phyloP scores from a whole-genome alignment of 2,113 vertebrate genomes.

The Mungos mungo region DNA sequence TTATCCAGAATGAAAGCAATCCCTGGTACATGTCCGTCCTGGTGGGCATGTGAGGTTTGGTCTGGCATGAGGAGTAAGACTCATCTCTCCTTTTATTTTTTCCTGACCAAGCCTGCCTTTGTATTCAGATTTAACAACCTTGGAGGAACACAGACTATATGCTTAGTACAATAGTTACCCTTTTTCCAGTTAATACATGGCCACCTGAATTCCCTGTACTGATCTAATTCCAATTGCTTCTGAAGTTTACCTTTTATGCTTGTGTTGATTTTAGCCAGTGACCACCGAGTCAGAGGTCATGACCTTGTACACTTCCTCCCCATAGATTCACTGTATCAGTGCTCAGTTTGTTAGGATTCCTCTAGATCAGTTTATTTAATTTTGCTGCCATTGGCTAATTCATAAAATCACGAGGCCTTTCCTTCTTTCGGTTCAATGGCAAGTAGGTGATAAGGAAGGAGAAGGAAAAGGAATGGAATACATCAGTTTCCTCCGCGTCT shows the following conservation, averaged over 20 bases:
- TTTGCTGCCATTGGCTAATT: slow-evolving; percentile 82
- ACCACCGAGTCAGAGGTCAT: slow-evolving; percentile 81
- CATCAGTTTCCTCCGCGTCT: slow-evolving; percentile 80
- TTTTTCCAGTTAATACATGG: background rate
- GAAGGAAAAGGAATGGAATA: slow-evolving; percentile 67
- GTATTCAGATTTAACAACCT: slow-evolving; percentile 27
- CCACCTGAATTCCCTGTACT: slow-evolving; percentile 55
- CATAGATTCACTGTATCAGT: slow-evolving; percentile 78
- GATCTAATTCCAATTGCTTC: slow-evolving; percentile 70
- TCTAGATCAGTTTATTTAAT: slow-evolving; percentile 82
- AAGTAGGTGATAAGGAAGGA: slow-evolving; percentile 40
- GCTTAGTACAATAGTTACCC: slow-evolving; percentile 59
- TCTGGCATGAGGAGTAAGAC: slow-evolving; percentile 63
- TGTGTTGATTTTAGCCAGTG: slow-evolving; percentile 82
- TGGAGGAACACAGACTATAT: slow-evolving; percentile 56
- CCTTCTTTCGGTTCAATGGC: slow-evolving; percentile 76
- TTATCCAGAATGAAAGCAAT: slow-evolving; percentile 84
- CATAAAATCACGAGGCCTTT: slow-evolving; percentile 80
- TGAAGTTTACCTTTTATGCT: slow-evolving; percentile 83
- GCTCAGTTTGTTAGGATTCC: slow-evolving; percentile 81
- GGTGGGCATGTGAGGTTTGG: slow-evolving; percentile 68
- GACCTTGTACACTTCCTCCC: slow-evolving; percentile 81
- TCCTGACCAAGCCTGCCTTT: slow-evolving; percentile 61
- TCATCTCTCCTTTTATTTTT: slow-evolving; percentile 66
- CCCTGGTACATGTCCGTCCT: slow-evolving; percentile 81